phyloP scores from a whole-genome alignment of 2,113 vertebrate genomes.

The Columbina picui region DNA sequence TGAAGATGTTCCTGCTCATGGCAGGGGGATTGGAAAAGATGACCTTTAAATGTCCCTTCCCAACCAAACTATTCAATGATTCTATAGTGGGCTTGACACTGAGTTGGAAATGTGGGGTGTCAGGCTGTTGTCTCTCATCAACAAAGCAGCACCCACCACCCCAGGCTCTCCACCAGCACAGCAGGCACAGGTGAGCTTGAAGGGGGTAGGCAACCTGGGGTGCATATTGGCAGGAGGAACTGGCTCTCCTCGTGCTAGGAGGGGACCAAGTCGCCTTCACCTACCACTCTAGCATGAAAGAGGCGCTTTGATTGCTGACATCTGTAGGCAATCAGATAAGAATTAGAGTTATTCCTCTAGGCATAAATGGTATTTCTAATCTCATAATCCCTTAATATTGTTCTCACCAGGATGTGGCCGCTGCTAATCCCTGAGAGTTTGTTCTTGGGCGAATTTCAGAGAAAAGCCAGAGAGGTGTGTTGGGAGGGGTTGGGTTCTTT shows the following conservation, averaged over 20 bases:
- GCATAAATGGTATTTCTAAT: constrained; percentile 65
- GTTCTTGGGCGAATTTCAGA: constrained; percentile 6
- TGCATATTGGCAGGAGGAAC: background rate
- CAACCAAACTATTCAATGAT: too few relatives aligned
- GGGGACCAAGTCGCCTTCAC: background rate
- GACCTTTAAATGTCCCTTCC: too few relatives aligned
- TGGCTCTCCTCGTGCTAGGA: background rate
- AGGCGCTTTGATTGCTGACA: constrained; percentile 41
- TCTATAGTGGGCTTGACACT: fast-evolving
- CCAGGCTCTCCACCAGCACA: background rate
- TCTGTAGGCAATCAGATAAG: constrained; percentile 67
- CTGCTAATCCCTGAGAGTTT: constrained; percentile 46
- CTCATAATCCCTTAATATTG: constrained; percentile 67
- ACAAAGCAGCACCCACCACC: background rate
- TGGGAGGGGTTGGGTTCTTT: background rate
- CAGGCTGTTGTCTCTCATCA: background rate
- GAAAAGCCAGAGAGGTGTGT: background rate
- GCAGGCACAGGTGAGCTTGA: background rate
- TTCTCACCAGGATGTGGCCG: constrained; percentile 39
- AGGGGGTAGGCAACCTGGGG: fast-evolving
- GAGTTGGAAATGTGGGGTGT: background rate
- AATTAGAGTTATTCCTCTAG: constrained; percentile 44
- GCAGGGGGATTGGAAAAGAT: too few relatives aligned
- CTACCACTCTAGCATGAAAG: background rate
- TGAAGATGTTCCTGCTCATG: too few relatives aligned